A percentile compares a stretch with the other conserved stretches of the same genome.
Evolutionary conservation across 1,140 invertebrate genomes (phyloP).

Genomic region (Penaeus japonicus): DNA sequence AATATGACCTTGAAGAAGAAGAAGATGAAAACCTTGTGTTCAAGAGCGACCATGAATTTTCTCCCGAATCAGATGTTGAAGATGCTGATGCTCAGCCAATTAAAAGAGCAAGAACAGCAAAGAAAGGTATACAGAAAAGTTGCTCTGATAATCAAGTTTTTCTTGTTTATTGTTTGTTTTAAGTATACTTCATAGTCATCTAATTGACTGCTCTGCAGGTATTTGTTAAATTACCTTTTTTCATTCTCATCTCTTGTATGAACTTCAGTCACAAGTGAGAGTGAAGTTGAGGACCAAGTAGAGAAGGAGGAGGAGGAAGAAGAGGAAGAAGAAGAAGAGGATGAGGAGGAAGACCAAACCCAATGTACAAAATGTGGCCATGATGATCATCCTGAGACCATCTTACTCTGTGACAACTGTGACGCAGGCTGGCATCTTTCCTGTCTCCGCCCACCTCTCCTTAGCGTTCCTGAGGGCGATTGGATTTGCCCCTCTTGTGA

Average conservation of each 20-base stretch:
- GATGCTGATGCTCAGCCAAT: constrained; percentile 70
- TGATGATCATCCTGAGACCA: constrained; percentile 91
- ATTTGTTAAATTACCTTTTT: not conserved
- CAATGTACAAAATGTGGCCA: constrained; percentile 63
- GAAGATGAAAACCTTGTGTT: constrained; percentile 70
- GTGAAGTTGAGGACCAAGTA: constrained; percentile 19
- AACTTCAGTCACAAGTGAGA: constrained; percentile 22
- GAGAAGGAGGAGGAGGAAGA: constrained; percentile 36
- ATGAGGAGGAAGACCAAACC: constrained; percentile 54
- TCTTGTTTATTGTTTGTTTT: no score
- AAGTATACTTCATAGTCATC: no score
- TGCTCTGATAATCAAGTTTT: no score
- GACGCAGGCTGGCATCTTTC: constrained; percentile 95
- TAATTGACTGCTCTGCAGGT: not conserved
- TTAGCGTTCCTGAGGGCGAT: constrained; percentile 93
- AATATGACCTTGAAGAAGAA: constrained; percentile 66
- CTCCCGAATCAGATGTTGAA: constrained; percentile 74
- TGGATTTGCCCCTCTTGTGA: constrained; percentile 97
- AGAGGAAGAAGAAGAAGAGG: constrained; percentile 42
- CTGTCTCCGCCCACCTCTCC: constrained; percentile 87
- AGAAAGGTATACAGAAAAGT: constrained; percentile 67
- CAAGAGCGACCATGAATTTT: constrained; percentile 91
- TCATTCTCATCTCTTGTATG: not conserved
- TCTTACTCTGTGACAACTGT: constrained; percentile 92
- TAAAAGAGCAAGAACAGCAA: constrained; percentile 74